Percentiles rank a stretch among this genome's conserved stretches.
phyloP scores from a whole-genome alignment of 2,888 invertebrate genomes.

The Maniola hyperantus region DNA sequence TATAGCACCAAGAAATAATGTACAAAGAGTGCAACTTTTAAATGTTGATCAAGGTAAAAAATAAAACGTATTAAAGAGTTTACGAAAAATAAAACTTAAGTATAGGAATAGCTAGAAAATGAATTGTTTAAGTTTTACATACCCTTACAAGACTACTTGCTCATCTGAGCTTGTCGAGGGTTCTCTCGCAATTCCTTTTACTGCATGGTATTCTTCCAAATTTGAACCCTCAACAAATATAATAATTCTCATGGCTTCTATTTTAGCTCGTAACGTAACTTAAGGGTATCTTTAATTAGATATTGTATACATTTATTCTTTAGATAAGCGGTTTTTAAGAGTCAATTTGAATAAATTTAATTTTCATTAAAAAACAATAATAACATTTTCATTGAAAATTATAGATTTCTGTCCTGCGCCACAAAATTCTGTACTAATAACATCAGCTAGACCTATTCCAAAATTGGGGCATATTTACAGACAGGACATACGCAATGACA shows the following conservation, averaged over 20 bases:
- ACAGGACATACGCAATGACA: slow-evolving; percentile 46
- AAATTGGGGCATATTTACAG: slow-evolving; percentile 54
- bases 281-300: too few species aligned
- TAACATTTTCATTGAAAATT: slow-evolving; percentile 29
- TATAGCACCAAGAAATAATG: slow-evolving; percentile 49
- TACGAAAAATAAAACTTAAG: background rate
- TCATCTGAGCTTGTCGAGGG: too few species aligned
- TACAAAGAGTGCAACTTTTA: slow-evolving; percentile 57
- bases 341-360: too few species aligned
- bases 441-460: slow-evolving; percentile 56
- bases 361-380: too few species aligned
- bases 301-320: too few species aligned
- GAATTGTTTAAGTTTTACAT: background rate
- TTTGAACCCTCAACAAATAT: too few species aligned
- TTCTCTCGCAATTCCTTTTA: too few species aligned
- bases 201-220: too few species aligned
- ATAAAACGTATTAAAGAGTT: background rate
- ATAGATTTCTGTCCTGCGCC: slow-evolving; percentile 52
- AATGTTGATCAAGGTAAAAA: slow-evolving; percentile 53
- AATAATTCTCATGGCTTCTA: too few species aligned
- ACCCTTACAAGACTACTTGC: too few species aligned
- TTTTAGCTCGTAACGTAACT: too few species aligned
- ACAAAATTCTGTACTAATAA: slow-evolving; percentile 43
- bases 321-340: too few species aligned
- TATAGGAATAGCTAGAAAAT: background rate